Base-by-base conservation (phyloP, 2,888 invertebrate species). In the Phragmatobia fuliginosa region DNA sequence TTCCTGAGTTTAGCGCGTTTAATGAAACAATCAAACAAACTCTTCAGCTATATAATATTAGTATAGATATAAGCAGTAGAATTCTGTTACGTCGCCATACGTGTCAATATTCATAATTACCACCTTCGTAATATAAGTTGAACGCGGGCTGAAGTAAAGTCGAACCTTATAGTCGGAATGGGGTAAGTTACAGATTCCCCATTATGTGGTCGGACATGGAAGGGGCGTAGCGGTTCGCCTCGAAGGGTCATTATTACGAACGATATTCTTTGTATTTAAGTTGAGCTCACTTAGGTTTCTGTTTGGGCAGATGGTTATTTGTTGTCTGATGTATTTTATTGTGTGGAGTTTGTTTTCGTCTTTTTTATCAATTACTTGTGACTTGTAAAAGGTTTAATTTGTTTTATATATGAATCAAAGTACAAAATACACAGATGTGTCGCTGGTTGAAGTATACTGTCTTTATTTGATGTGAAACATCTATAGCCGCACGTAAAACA, bases 181-280 rank as follows among this genome's bases (percentile, higher is more conserved):
- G 74, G 73, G 68, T 79, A 74, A 77, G 78, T 78, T 78, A 73
- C 70, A 73, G 83, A 81, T 84, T 83, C 72, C 76, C 88, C 86
- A 87, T 91, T 88, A 90, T 75, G 85, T 77, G 74, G 73, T 75
- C 64, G 71, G 80, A 91, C 91, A 91, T 79, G 90, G 84, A 88
- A 89, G 76, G 82, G 91, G 91, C 89, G 90, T 85, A 87, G 75
- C 77, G 72, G 77, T 72, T 73, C 68, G 74, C 73, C 76, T 77
- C 72, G 28, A 73, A 74, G 75, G 78, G 79, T 83, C 85, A 83
- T 84, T 28, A 56, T 52, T 82, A 83, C 79, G 77, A 72, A 69
- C 77, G 74, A 79, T 80, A 78, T 81, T 83, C 81, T 82, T 84
- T 82, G 79, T 79, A 72, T 78, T 78, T 79, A 81, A 77, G 80